Base-by-base conservation (phyloP, 2,113 vertebrate species). In the Malurus melanocephalus region DNA sequence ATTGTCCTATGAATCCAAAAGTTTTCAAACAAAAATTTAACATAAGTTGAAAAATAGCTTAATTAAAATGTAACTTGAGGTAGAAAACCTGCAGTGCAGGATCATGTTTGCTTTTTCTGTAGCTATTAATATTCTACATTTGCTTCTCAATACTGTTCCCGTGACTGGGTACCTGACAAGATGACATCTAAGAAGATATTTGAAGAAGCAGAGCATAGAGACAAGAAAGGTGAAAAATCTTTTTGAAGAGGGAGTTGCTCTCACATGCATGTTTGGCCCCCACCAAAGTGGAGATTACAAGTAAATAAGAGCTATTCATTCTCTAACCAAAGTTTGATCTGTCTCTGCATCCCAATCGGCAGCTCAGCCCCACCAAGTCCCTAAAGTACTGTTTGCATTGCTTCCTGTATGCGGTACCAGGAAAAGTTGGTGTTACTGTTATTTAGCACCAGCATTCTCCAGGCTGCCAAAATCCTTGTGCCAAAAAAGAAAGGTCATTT, bases 351-450 rank as follows among this genome's bases (percentile, higher is more conserved):
- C 51, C 45, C 33, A 90, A 16, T 61, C 0, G 0, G 43, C 61
- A 72, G 45, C 51, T 83, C 1, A 3, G 73, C 43, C 57, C 38
- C 69, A 91, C 40, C 38, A 52, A 66, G 69, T 59, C 73, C 66
- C 80, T 55, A 49, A 93, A 93, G 94, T 88, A 93, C 83, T 91
- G 59, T 90, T 93, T 88, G 92, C 80, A 86, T 96, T 95, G 90
- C 93, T 91, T 89, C 77, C 75, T 69, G 16, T 46, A 42, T 74
- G 53, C 72, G 88, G 69, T 62, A 91, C 80, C 61, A 61, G 24
- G 40, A 85, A 93, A 92, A 92, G 80, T 74, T 93, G 93, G 90
- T 93, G 92, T 91, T 94, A 91, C 88, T 93, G 88, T 96, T 96
- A 93, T 93, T 95, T 94, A 93, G 92, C 90, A 95, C 80, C 92